phyloP scores from a whole-genome alignment of 2,888 invertebrate species.

The Heteromurus nitidus region DNA sequence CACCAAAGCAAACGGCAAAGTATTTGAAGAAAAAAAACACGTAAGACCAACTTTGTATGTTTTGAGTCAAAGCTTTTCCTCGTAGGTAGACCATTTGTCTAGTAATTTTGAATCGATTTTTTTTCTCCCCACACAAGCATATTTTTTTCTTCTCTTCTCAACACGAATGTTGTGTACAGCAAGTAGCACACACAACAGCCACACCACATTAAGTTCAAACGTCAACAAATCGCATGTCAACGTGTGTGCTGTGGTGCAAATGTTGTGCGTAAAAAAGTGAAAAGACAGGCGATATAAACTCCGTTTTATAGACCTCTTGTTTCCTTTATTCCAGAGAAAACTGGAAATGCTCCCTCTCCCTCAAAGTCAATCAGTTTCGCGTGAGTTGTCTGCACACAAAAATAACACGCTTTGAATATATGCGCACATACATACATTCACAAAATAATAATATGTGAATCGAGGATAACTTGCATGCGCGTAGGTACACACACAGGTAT shows the following conservation, averaged over 20 bases:
- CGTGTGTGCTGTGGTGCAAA: background rate
- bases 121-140: background rate
- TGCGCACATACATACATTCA: too few species aligned
- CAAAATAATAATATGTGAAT: too few species aligned
- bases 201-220: conserved; percentile 22
- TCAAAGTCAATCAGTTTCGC: conserved; percentile 3
- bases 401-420: background rate
- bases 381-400: conserved; percentile 10
- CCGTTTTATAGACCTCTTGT: too few species aligned
- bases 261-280: background rate
- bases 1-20: conserved; percentile 7
- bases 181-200: background rate
- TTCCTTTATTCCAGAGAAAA: background rate
- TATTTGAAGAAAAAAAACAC: conserved; percentile 1
- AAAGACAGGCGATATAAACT: background rate
- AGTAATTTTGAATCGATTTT: conserved; percentile 33
- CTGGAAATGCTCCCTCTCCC: conserved; percentile 7
- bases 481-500: too few species aligned
- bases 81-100: conserved; percentile 30
- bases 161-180: too few species aligned
- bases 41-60: conserved; percentile 13
- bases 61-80: conserved; percentile 26
- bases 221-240: conserved; percentile 43
- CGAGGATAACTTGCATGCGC: too few species aligned
- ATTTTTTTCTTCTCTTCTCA: conserved; percentile 6